Evolutionary conservation across 1,140 invertebrate species (phyloP), one percentile per base, ranked within the genome.

Genomic region (Streblospio benedicti): DNA sequence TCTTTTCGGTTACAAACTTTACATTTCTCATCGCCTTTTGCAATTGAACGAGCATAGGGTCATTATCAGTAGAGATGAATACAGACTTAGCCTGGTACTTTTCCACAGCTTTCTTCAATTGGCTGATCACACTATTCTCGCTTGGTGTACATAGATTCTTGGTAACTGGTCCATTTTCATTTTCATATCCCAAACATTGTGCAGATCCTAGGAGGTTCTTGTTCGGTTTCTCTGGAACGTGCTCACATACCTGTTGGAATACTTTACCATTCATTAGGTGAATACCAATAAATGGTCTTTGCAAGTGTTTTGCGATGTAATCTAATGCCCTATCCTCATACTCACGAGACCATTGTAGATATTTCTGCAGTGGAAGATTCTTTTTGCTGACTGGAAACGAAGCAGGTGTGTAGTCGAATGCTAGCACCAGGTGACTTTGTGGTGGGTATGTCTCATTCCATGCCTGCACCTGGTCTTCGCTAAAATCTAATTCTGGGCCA

Each of bases 111-210:
- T 85, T 78, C 73, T 88, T 69, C 28, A 78, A 68, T 74, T 93
- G 87, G 63, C 85, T 83, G 1, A 83, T 64, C 67, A 88, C 83
- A 0, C 83, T 83, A 35, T 85, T 81, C 63, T 86, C 84, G 0
- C 86, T 81, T 18, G 93, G 93, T 63, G 89, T 73, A 63, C 77
- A 79, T 65, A 77, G 67, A 31, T 77, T 71, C 28, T 66, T 51
- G 0, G 75, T 73, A 0, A 71, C 41, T 47, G 65, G 54, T 14
- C 78, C 78, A 68, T 86, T 82, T 79, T 97, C 90, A 73, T 90
- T 89, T 60, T 85, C 81, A 74, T 97, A 96, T 1, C 95, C 95
- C 16, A 97, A 79, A 80, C 96, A 99, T 73, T 99, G 96, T 2
- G 93, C 87, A 4, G 93, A 90, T 27, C 94, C 86, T 80, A 99